A percentile compares a stretch with the other conserved stretches of the same genome.
These are phyloP conservation scores for Megalonaias nervosa DNA, from an alignment of 1,140 invertebrate species.

Conservation along the genomic window DNA sequence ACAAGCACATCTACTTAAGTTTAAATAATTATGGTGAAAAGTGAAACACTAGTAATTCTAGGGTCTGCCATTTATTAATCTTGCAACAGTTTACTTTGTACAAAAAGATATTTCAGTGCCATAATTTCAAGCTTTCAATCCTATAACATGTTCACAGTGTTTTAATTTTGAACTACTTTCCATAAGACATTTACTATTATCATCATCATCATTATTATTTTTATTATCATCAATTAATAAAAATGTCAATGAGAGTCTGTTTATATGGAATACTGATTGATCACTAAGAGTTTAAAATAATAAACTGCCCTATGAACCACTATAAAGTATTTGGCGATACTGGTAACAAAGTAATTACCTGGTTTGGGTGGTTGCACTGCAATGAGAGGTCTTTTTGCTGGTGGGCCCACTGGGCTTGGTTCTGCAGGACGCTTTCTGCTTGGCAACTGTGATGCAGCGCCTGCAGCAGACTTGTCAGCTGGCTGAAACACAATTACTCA, in stretches of 20 bases:
- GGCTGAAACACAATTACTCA: conserved; percentile 5
- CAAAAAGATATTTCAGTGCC: too few species aligned
- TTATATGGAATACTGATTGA: conserved; percentile 3
- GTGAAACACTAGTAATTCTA: too few species aligned
- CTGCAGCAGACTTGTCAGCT: conserved; percentile 19
- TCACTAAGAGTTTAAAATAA: neutral
- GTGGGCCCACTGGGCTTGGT: conserved; percentile 27
- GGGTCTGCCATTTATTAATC: too few species aligned
- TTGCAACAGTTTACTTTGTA: too few species aligned
- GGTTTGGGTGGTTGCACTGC: conserved; percentile 18
- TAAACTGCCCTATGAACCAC: neutral
- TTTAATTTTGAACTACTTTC: neutral
- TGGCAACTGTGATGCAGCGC: neutral
- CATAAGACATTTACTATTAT: neutral
- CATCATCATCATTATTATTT: neutral
- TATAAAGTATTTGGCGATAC: neutral
- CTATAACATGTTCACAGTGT: too few species aligned
- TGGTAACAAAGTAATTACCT: neutral
- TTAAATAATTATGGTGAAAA: too few species aligned
- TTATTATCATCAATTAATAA: neutral
- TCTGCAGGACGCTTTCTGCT: conserved; percentile 38
- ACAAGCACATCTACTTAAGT: too few species aligned
- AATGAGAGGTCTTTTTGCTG: conserved; percentile 38
- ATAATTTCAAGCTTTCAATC: too few species aligned
- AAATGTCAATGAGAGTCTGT: neutral